Percentiles rank a stretch among this genome's conserved stretches.
Evolutionary conservation across 2,797 vertebrate genomes (phyloP).

Genomic region (Buceros bicornis): DNA sequence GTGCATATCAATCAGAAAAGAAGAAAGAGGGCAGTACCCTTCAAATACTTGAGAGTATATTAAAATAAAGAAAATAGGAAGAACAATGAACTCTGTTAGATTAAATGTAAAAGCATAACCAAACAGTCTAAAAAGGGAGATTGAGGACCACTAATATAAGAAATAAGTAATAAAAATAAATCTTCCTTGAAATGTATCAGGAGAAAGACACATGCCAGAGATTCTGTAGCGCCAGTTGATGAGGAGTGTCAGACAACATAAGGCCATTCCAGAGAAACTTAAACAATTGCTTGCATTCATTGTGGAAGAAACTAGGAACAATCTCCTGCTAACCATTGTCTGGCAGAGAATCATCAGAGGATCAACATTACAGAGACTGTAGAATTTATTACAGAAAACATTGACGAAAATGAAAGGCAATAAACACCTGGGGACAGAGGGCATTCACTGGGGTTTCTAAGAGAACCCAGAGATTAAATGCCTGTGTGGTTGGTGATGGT

Average conservation of each 20-base stretch:
- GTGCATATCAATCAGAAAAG: not conserved
- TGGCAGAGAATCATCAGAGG: not conserved
- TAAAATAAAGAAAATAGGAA: slow-evolving; percentile 5
- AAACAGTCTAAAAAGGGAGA: not conserved
- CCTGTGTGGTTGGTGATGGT: not conserved
- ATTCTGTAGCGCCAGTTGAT: not conserved
- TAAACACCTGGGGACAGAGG: not conserved
- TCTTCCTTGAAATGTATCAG: not conserved
- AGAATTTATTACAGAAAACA: not conserved
- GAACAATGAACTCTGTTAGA: not conserved
- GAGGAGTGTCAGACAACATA: not conserved
- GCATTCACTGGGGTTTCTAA: not conserved
- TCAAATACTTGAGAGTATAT: not conserved
- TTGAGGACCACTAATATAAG: not conserved
- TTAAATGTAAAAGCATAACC: not conserved
- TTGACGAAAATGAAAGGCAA: not conserved
- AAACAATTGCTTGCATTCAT: not conserved
- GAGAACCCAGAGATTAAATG: not conserved
- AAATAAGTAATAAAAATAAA: not conserved
- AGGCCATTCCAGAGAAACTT: not conserved
- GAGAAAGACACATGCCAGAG: not conserved
- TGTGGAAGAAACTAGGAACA: not conserved
- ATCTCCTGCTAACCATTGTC: not conserved
- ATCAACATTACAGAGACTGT: not conserved
- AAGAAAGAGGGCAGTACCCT: not conserved